Percentiles rank a stretch among this genome's conserved stretches.
These are phyloP conservation scores for Drosophila anomalata DNA, from an alignment of 2,888 invertebrate genomes.

Conservation along the genomic window DNA sequence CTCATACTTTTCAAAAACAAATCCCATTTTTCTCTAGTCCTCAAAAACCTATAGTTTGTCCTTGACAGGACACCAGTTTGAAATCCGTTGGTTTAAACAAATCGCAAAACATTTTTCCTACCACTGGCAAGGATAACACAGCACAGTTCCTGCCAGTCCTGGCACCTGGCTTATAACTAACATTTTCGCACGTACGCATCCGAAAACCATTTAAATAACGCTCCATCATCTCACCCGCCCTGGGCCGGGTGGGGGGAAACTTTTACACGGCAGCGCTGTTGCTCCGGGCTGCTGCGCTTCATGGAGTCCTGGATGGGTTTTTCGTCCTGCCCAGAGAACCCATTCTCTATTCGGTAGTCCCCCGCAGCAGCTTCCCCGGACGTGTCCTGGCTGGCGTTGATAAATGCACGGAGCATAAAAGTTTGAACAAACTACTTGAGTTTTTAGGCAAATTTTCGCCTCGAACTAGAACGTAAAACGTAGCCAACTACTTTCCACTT, in stretches of 20 bases:
- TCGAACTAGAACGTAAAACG: slow-evolving; percentile 66
- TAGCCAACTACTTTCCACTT: slow-evolving; percentile 76
- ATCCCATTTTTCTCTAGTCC: not conserved
- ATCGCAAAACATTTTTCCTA: slow-evolving; percentile 25
- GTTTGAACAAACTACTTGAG: slow-evolving; percentile 76
- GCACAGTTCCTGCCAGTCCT: not conserved
- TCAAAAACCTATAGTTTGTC: not conserved
- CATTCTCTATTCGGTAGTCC: not conserved
- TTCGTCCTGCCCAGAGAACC: slow-evolving; percentile 3
- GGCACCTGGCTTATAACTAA: slow-evolving; percentile 53
- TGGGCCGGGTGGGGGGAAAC: slow-evolving; percentile 47
- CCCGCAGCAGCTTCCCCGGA: slow-evolving; percentile 2
- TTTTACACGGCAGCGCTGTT: slow-evolving; percentile 58
- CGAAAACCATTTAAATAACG: slow-evolving; percentile 76
- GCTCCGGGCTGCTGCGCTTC: slow-evolving; percentile 44
- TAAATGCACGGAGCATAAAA: slow-evolving; percentile 72
- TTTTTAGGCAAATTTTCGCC: slow-evolving; percentile 79
- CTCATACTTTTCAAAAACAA: not conserved
- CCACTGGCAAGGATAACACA: not conserved
- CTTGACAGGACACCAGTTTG: not conserved
- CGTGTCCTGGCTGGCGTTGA: slow-evolving; percentile 60
- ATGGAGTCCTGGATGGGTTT: slow-evolving; percentile 37
- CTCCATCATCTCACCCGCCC: slow-evolving; percentile 66
- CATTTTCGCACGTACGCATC: slow-evolving; percentile 74
- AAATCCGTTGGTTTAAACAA: slow-evolving; percentile 24